A percentile compares a stretch with the other conserved stretches of the same genome.
phyloP scores from a whole-genome alignment of 2,888 invertebrate genomes.

The Portevinia maculata region DNA sequence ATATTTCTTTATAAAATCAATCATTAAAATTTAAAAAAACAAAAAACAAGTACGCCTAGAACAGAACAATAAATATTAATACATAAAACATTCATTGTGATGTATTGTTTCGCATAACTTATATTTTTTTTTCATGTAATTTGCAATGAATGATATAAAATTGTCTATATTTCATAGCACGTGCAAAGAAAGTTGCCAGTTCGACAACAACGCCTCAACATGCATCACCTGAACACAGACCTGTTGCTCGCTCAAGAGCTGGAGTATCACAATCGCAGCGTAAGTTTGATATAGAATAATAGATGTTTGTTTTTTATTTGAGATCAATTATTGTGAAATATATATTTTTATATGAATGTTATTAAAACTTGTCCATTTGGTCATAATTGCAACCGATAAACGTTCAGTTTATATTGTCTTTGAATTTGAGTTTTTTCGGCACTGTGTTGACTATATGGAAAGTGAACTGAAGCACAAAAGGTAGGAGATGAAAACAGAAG shows the following conservation, averaged over 20 bases:
- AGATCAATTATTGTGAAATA: constrained; percentile 1
- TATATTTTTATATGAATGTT: constrained; percentile 5
- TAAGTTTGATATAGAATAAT: constrained; percentile 83
- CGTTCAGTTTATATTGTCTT: constrained; percentile 12
- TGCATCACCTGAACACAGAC: constrained; percentile 85
- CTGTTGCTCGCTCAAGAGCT: constrained; percentile 85
- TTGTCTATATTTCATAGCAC: constrained; percentile 83
- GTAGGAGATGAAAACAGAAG: no score
- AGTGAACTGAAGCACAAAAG: no score
- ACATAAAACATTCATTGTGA: constrained; percentile 34
- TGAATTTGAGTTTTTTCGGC: constrained; percentile 16
- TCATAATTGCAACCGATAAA: constrained; percentile 21
- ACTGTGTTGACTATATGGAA: no score
- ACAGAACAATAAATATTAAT: not conserved
- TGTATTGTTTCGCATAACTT: constrained; percentile 11
- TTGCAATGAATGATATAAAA: constrained; percentile 51
- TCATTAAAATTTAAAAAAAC: constrained; percentile 11
- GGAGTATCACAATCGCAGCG: constrained; percentile 97
- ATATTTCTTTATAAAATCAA: constrained; percentile 6
- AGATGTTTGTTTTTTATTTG: constrained; percentile 7
- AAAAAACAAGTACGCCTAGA: constrained; percentile 8
- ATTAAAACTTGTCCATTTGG: constrained; percentile 13
- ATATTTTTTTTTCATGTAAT: not conserved
- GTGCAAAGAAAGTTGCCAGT: constrained; percentile 86
- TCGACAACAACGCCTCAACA: constrained; percentile 75